These are phyloP conservation scores for Yponomeuta evonymella DNA, from an alignment of 2,888 invertebrate genomes.

Conservation along the genomic window DNA sequence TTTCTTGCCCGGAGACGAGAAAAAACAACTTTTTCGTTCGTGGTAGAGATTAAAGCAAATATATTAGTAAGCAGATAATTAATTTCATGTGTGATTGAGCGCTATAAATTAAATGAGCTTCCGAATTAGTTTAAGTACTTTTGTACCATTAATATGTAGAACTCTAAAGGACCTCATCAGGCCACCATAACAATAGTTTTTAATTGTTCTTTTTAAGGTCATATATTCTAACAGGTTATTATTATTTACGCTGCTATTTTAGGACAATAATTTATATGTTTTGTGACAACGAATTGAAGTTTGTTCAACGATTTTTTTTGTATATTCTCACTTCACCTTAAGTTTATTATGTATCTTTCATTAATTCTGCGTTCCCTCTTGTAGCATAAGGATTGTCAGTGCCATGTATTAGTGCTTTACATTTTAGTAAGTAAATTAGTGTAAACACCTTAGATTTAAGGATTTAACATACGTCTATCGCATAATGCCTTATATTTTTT, in stretches of 20 bases:
- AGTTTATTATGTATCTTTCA: background rate
- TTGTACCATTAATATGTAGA: background rate
- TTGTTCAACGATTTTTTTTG: background rate
- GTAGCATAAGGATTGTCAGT: conserved; percentile 32
- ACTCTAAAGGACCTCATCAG: too few species aligned
- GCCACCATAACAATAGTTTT: too few species aligned
- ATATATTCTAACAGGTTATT: too few species aligned
- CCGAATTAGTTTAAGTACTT: background rate
- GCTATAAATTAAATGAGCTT: conserved; percentile 6
- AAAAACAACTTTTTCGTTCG: too few species aligned
- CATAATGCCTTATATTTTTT: conserved; percentile 18
- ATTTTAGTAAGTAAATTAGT: conserved; percentile 19
- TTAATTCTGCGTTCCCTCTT: background rate
- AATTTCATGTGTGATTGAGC: background rate
- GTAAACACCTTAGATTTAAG: background rate
- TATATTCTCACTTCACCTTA: background rate
- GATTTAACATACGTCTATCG: background rate
- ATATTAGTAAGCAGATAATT: background rate
- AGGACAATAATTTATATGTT: background rate
- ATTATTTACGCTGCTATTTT: background rate
- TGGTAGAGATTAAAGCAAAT: too few species aligned
- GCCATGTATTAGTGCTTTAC: conserved; percentile 64
- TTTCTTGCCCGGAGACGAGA: too few species aligned
- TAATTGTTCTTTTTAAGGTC: too few species aligned
- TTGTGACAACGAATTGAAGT: conserved; percentile 1